Base-by-base conservation (phyloP, 2,797 vertebrate genomes). In the Acrossocheilus fasciatus region DNA sequence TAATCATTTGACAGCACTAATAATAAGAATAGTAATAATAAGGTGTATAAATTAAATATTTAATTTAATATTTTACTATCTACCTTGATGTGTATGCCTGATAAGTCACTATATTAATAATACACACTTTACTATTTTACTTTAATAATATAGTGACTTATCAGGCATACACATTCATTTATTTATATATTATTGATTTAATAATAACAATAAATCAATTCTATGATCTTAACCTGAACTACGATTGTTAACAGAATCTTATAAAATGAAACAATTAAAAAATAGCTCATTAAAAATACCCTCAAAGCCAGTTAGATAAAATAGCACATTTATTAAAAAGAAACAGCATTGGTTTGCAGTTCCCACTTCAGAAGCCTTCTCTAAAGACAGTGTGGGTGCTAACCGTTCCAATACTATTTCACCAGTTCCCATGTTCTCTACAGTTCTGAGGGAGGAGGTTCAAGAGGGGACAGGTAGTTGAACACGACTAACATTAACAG, bases 271-370 rank as follows among this genome's bases (percentile, higher is more conserved):
- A 45, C 66, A n/a, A 82, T 17, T 3, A 34, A 43, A 75, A 84
- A 79, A 57, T 11, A 83, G 14, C n/a, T 20, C 12, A 34, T 59
- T 4, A 85, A 78, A 78, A 59, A 85, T n/a, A 85, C 36, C 17
- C 23, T 9, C 59, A 64, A 85, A 11, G 26, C 74, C 76, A 18
- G 88, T 93, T 93, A 95, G 95, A 95, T 96, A 96, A 96, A 96
- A 96, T 96, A 96, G 94, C 94, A 96, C 95, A 96, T 96, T 96
- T 96, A 96, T 96, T 96, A 95, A 95, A 95, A 96, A 96, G 89
- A 91, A 94, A 95, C 93, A 92, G 94, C 92, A 93, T 94, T 92
- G 91, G 92, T 92, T 91, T 94, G 93, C 93, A 93, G 92, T 92
- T 92, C 76, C 88, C 92, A 90, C 89, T 87, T 91, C 89, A 91